Evolutionary conservation across 1,140 invertebrate species (phyloP), one percentile per base, ranked within the genome.

Genomic region (Drosophila saltans): DNA sequence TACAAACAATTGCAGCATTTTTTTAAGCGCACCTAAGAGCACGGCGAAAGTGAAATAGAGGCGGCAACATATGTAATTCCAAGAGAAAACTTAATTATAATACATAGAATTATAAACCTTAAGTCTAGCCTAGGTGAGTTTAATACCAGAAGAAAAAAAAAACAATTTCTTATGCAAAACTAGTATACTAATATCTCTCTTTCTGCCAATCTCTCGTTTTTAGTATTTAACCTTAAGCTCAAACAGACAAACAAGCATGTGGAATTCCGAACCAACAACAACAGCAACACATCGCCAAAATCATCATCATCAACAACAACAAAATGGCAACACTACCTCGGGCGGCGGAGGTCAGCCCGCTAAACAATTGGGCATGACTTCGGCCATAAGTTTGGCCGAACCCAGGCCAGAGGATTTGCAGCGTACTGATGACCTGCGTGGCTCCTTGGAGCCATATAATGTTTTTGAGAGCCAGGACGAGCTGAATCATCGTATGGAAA

Each of bases 381-480:
- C 97, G 36, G 97, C 98, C 55, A 98, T 99, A 70, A 98, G 96
- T 78, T 93, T 96, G 80, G 97, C 97, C 81, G 94, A 94, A 60
- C 98, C 98, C 16, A 98, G 98, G 91, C 95, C 95, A 1, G 94
- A 95, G 77, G 98, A 99, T 93, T 91, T 97, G 64, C 94, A 96
- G 77, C 95, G 96, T 74, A 98, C 97, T 0, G 94, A 94, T 41
- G 97, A 98, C 80, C 93, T 99, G 10, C 95, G 97, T 80, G 95
- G 97, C 80, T 94, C 95, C 24, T 93, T 99, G 4, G 95, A 95
- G 82, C 96, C 96, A n/a, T 97, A 96, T 93, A 97, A 97, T 90
- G 96, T 98, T 9, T 98, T 98, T 92, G 98, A 99, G 93, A 96
- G 96, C 21, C 97, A 98, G 74, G 95, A 95, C 72, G 98, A 99